A percentile compares a stretch with the other conserved stretches of the same genome.
Conservation (phyloP, 2,888 invertebrate species). For the Imbricaverruca yamaguchii region DNA sequence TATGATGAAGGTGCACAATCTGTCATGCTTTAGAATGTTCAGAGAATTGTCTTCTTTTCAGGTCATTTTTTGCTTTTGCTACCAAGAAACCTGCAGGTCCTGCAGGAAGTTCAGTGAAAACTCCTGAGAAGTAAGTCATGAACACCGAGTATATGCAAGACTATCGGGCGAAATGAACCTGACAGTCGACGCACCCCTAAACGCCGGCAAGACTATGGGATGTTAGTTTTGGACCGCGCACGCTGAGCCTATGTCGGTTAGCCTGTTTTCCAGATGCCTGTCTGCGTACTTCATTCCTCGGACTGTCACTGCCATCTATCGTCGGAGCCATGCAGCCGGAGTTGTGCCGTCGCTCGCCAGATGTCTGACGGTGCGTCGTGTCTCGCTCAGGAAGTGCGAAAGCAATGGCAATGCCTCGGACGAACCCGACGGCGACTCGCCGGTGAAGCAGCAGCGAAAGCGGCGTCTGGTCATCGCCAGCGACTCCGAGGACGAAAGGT, state of each 20-base stretch:
- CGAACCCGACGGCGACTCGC: neutral
- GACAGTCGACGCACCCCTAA: too few species aligned
- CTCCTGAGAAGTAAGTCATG: slow-evolving; percentile 1
- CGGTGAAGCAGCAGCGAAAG: neutral
- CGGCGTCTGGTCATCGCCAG: neutral
- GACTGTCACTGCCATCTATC: neutral
- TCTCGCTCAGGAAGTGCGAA: neutral
- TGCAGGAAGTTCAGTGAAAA: neutral
- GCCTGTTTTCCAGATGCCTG: neutral
- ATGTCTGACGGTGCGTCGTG: neutral
- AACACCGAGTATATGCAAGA: neutral
- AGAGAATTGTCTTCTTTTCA: neutral
- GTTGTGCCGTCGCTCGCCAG: neutral
- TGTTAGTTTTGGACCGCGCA: neutral
- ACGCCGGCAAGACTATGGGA: neutral
- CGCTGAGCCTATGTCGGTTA: neutral
- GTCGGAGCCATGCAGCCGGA: neutral
- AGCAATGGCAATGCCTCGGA: neutral
- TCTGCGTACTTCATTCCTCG: neutral
- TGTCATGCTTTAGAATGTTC: neutral
- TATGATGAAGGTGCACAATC: too few species aligned
- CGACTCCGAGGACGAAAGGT: neutral
- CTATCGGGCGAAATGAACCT: neutral
- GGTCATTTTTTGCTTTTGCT: neutral
- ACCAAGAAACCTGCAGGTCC: neutral